phyloP scores from a whole-genome alignment of 2,113 vertebrate species.

The Turnix velox region DNA sequence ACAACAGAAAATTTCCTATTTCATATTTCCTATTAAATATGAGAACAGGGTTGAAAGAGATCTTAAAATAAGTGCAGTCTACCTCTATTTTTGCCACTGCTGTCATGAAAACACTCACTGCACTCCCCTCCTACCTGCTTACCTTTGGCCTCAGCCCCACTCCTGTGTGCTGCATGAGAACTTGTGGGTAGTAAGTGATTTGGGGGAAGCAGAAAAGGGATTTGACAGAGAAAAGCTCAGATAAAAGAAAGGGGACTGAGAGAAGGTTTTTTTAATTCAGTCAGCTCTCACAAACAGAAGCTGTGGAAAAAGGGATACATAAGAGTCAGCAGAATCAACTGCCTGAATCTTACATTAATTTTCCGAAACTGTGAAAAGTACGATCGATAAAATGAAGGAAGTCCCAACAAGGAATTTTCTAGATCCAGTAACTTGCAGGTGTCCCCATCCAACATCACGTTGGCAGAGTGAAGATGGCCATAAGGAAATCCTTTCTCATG shows the following conservation, averaged over 20 bases:
- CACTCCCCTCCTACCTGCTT: neutral
- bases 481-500: conserved; percentile 89
- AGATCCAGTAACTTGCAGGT: conserved; percentile 88
- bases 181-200: neutral
- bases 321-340: neutral
- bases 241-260: neutral
- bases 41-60: neutral
- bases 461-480: conserved; percentile 90
- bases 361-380: conserved; percentile 89
- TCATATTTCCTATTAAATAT: neutral
- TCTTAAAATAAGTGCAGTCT: neutral
- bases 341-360: conserved; percentile 83
- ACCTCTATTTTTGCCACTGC: neutral
- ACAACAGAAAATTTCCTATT: no score
- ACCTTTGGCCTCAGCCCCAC: neutral
- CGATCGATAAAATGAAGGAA: conserved; percentile 86
- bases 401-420: conserved; percentile 91
- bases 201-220: neutral
- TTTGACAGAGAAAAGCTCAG: neutral
- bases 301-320: neutral
- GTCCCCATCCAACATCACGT: conserved; percentile 87
- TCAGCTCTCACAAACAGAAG: neutral
- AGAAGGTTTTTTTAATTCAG: neutral
- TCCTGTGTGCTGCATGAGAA: neutral
- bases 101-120: neutral